These are phyloP conservation scores for Probaryconus sp. DNA, from an alignment of 1,140 invertebrate species.

Conservation along the genomic window DNA sequence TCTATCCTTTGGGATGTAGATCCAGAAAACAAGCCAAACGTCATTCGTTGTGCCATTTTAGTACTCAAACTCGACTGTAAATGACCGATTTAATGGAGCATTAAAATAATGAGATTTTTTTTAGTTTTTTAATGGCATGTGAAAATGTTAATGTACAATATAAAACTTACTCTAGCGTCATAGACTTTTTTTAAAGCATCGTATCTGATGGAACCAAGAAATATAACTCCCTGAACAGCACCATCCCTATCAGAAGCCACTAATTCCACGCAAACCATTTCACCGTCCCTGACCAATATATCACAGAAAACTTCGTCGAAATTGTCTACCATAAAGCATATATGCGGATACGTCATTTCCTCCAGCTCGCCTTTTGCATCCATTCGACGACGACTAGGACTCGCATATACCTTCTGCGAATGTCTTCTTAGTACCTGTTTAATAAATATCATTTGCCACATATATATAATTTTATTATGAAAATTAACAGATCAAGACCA, in stretches of 20 bases:
- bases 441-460: too few species aligned
- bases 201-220: conserved; percentile 97
- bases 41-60: conserved; percentile 97
- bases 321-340: conserved; percentile 99
- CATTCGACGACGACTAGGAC: conserved; percentile 96
- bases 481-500: too few species aligned
- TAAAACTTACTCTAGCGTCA: conserved; percentile 91
- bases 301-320: conserved; percentile 99
- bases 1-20: conserved; percentile 91
- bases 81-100: conserved; percentile 4
- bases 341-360: conserved; percentile 99
- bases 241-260: conserved; percentile 92
- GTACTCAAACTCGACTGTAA: conserved; percentile 93
- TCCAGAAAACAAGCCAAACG: conserved; percentile 92
- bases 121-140: conserved; percentile 27
- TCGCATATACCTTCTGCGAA: conserved; percentile 97
- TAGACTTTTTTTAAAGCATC: conserved; percentile 98
- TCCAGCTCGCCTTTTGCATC: conserved; percentile 98
- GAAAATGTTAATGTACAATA: conserved; percentile 1
- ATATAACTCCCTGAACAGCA: conserved; percentile 93
- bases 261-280: conserved; percentile 99
- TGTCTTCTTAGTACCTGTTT: conserved; percentile 89
- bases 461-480: too few species aligned
- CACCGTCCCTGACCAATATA: conserved; percentile 96
- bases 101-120: not conserved